These are phyloP conservation scores for Nymphicus hollandicus DNA, from an alignment of 2,113 vertebrate genomes.

Conservation along the genomic window DNA sequence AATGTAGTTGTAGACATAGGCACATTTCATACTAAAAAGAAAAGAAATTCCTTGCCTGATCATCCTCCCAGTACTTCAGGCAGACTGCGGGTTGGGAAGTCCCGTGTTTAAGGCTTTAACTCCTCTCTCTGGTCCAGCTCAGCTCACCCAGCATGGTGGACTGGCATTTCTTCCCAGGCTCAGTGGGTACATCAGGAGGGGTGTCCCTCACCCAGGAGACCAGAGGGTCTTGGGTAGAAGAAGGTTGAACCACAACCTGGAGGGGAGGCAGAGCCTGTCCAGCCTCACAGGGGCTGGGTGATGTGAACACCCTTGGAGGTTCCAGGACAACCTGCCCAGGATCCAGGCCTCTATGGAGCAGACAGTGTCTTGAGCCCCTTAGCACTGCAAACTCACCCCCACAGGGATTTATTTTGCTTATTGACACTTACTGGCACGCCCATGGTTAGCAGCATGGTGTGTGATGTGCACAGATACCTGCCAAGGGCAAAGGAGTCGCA, in stretches of 20 bases:
- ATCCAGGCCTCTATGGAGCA: too few relatives aligned
- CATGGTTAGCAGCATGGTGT: neutral
- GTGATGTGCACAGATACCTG: neutral
- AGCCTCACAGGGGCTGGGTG: neutral
- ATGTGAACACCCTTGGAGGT: neutral
- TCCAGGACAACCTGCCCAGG: neutral
- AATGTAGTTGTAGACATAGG: neutral
- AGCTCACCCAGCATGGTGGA: fast-evolving
- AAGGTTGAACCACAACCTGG: neutral
- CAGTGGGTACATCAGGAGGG: neutral
- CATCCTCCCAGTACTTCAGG: neutral
- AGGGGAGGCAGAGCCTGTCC: fast-evolving
- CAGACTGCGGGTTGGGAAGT: neutral
- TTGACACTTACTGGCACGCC: fast-evolving
- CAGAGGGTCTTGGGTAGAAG: neutral
- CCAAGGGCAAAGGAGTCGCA: fast-evolving
- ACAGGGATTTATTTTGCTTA: neutral
- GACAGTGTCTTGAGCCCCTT: neutral
- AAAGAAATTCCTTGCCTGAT: neutral
- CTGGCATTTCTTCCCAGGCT: neutral
- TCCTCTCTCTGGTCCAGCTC: neutral
- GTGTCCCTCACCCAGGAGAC: neutral
- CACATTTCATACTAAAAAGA: neutral
- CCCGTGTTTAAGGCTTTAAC: neutral
- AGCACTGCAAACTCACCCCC: neutral